Evolutionary conservation across 2,888 invertebrate genomes (phyloP), one percentile per base, ranked within the genome.

Genomic region (Philereme vetulata): DNA sequence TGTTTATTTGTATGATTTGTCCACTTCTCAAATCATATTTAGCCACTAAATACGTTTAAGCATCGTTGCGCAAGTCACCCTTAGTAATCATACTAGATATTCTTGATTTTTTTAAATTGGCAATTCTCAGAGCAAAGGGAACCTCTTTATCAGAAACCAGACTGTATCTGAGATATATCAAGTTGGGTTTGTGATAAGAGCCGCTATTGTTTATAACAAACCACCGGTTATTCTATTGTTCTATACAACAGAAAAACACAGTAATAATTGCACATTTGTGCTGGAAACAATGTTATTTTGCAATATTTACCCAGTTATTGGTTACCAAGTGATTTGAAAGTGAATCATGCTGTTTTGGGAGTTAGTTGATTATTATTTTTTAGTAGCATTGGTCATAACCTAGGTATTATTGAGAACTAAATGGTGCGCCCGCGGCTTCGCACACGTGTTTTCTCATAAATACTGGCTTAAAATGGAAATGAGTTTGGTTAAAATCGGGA

Each of bases 181-280:
- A 77, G 65, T 72, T 70, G 61, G 49, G 50, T 74, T 76, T 76
- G 66, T 76, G 85, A 85, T 86, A 84, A 21, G 21, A 21, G 73
- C 66, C 60, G 70, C 66, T 81, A 85, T 88, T 88, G 86, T 88
- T 85, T 65, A 53, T 47, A 79, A 74, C 79, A 78, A 81, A 72
- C 75, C 71, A 70, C 74, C 64, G 68, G 70, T 53, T 21, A 21
- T 46, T 45, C 81, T 75, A 84, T 87, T 88, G 86, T 88, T 70
- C 78, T 81, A 72, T 62, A 45, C 56, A 65, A 81, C 80, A 76
- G 76, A 81, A 77, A 77, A 81, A 80, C 74, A 77, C 80, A 82
- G 78, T 80, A 78, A 81, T 81, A 81, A 78, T 81, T 75, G 78
- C 80, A 80, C 74, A 77, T 76, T 73, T 77, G 70, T 72, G 68